phyloP scores from a whole-genome alignment of 2,113 vertebrate species.

The Sialia sialis region DNA sequence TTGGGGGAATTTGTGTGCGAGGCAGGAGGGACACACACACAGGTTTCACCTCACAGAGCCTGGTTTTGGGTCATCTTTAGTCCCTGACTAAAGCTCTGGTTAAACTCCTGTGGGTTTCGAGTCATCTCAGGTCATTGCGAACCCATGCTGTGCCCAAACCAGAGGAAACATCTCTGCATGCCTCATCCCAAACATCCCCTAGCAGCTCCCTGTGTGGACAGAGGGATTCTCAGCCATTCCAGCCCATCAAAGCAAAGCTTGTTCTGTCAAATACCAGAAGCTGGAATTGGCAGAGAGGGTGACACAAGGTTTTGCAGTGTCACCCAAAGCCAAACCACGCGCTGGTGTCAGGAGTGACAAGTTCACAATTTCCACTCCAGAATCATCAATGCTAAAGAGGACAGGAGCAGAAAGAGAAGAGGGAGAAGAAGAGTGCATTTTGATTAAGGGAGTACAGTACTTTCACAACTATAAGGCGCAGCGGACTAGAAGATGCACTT shows the following conservation, averaged over 20 bases:
- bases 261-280: neutral
- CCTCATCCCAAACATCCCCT: neutral
- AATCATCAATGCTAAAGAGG: neutral
- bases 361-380: neutral
- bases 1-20: neutral
- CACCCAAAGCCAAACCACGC: neutral
- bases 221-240: neutral
- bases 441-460: neutral
- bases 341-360: neutral
- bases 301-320: neutral
- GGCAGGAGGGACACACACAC: accelerated
- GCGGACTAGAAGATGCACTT: too few relatives aligned
- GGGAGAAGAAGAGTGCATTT: neutral
- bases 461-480: too few relatives aligned
- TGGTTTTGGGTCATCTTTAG: too few relatives aligned
- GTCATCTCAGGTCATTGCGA: neutral
- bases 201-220: accelerated
- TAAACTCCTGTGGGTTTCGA: neutral
- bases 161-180: neutral
- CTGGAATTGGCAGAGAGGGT: neutral
- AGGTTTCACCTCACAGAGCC: neutral
- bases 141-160: neutral
- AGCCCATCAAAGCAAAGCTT: neutral
- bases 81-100: neutral
- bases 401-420: neutral